These are phyloP conservation scores for Drosophila sp. DNA, from an alignment of 1,140 invertebrate species.

Conservation along the genomic window DNA sequence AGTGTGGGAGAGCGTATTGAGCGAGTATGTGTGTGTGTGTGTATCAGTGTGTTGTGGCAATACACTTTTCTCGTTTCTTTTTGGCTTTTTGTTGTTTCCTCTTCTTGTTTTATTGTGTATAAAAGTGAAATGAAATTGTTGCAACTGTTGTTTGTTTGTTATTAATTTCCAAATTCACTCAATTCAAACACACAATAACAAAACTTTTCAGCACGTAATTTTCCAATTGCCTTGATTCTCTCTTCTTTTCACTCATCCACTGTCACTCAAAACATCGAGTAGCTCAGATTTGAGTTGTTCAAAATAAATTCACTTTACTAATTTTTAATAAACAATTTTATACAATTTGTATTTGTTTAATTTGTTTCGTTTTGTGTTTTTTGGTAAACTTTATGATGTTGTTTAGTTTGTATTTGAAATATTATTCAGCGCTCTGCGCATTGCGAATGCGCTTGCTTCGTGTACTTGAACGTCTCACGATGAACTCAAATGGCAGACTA, in stretches of 20 bases:
- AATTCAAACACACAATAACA: not conserved
- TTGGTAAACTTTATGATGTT: not conserved
- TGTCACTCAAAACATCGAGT: conserved; percentile 3
- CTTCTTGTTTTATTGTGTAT: conserved; percentile 39
- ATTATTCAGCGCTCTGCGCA: conserved; percentile 43
- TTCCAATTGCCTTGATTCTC: not conserved
- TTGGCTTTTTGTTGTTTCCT: conserved; percentile 24
- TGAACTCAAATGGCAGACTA: conserved; percentile 43
- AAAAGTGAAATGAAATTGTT: conserved; percentile 65
- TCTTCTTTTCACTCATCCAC: conserved; percentile 9
- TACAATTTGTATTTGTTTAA: conserved; percentile 34
- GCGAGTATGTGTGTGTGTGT: conserved; percentile 35
- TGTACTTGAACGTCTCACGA: conserved; percentile 28
- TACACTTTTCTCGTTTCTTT: conserved; percentile 22
- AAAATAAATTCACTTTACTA: conserved; percentile 6
- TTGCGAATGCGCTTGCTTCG: conserved; percentile 17
- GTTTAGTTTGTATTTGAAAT: conserved; percentile 14
- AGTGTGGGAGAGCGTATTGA: conserved; percentile 40
- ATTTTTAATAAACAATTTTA: conserved; percentile 4
- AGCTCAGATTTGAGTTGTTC: not conserved
- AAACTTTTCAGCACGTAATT: not conserved
- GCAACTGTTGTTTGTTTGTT: conserved; percentile 66
- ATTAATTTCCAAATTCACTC: conserved; percentile 61
- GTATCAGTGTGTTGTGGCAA: conserved; percentile 40
- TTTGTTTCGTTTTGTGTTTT: conserved; percentile 31